Conservation (phyloP, 2,113 vertebrate species). For the Poicephalus gulielmi region DNA sequence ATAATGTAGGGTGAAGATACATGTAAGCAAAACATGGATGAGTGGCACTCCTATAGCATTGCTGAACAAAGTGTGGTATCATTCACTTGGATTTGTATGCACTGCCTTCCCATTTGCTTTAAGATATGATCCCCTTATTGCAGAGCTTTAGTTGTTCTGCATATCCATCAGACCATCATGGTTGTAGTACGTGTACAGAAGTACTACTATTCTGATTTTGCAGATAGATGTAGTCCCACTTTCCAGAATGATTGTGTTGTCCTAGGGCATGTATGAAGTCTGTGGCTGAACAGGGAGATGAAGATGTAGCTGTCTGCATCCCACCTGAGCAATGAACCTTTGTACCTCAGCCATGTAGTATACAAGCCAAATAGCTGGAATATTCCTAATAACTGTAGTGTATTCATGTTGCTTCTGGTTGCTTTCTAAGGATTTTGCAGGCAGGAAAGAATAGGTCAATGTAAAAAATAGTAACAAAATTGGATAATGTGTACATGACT, state of each 20-base stretch:
- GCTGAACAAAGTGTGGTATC: not conserved
- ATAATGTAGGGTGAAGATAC: not conserved
- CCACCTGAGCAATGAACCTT: not conserved
- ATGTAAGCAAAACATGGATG: not conserved
- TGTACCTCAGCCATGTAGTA: not conserved
- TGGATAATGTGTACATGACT: not conserved
- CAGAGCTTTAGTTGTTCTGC: not conserved
- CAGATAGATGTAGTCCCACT: not conserved
- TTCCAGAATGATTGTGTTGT: not conserved
- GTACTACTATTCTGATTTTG: not conserved
- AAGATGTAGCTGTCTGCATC: not conserved
- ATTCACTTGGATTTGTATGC: not conserved
- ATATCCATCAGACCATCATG: not conserved
- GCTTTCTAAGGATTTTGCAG: not conserved
- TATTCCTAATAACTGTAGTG: not conserved
- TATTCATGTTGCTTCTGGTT: not conserved
- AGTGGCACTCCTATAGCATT: not conserved
- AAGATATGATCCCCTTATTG: fast-evolving
- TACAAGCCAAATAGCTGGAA: not conserved
- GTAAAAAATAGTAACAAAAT: not conserved
- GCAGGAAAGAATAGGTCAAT: not conserved
- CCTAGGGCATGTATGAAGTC: not conserved
- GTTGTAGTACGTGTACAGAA: not conserved
- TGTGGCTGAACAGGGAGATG: not conserved
- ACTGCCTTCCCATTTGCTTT: not conserved